phyloP scores from a whole-genome alignment of 2,888 invertebrate species.

The Chrysolina americana region DNA sequence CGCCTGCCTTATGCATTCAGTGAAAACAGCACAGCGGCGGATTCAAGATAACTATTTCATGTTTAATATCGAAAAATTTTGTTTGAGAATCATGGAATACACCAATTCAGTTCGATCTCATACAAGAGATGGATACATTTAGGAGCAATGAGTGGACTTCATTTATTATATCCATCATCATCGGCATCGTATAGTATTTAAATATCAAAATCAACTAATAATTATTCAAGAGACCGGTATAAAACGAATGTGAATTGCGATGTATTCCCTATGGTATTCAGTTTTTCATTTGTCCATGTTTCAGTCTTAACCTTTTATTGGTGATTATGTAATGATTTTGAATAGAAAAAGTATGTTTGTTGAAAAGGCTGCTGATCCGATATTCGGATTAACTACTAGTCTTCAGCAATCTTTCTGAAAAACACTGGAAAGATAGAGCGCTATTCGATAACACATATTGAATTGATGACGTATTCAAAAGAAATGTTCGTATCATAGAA shows the following conservation, averaged over 20 bases:
- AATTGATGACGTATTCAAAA: not conserved
- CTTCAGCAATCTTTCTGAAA: not conserved
- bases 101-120: too few relatives aligned
- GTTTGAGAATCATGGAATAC: too few relatives aligned
- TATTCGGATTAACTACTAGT: slow-evolving; percentile 3
- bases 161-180: too few relatives aligned
- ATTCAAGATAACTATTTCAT: too few relatives aligned
- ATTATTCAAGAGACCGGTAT: slow-evolving; percentile 35
- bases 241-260: slow-evolving; percentile 45
- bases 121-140: too few relatives aligned
- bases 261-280: slow-evolving; percentile 46
- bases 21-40: too few relatives aligned
- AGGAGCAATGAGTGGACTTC: too few relatives aligned
- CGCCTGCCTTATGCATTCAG: too few relatives aligned
- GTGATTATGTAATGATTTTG: slow-evolving; percentile 42
- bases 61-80: too few relatives aligned
- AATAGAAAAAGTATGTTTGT: not conserved
- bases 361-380: slow-evolving; percentile 13
- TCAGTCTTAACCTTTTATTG: slow-evolving; percentile 38
- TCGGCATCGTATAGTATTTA: too few relatives aligned
- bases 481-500: too few relatives aligned
- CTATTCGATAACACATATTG: not conserved
- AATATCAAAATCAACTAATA: too few relatives aligned
- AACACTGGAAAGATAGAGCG: not conserved
- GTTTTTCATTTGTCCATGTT: slow-evolving; percentile 43